Conservation (phyloP, 1,140 invertebrate genomes). For the Drosophila elegans region DNA sequence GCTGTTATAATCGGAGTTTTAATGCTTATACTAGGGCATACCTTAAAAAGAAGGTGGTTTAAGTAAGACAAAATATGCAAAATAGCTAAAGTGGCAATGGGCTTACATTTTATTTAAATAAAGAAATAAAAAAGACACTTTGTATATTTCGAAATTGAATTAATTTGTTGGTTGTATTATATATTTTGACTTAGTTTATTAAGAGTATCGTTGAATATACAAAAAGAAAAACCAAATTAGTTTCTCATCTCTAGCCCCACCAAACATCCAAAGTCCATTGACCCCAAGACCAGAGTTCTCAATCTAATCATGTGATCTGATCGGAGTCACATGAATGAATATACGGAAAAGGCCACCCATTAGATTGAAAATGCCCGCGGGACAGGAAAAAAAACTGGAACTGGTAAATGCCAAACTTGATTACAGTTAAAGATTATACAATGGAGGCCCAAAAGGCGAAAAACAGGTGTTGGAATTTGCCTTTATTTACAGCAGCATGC, state of each 20-base stretch:
- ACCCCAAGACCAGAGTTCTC: conserved; percentile 26
- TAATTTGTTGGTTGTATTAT: not conserved
- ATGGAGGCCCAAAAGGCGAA: conserved; percentile 46
- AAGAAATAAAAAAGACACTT: no score
- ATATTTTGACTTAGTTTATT: not conserved
- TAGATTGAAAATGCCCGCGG: conserved; percentile 24
- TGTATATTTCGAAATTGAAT: no score
- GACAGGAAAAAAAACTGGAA: conserved; percentile 22
- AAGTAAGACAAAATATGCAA: not conserved
- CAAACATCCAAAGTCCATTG: conserved; percentile 12
- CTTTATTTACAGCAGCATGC: conserved; percentile 30
- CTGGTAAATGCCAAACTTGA: conserved; percentile 54
- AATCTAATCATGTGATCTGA: conserved; percentile 9
- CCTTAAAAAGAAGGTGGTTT: not conserved
- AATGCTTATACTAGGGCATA: conserved; percentile 17
- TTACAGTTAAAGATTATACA: conserved; percentile 49
- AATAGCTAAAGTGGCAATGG: not conserved
- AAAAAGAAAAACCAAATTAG: not conserved
- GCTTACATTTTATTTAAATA: no score
- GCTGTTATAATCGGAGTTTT: conserved; percentile 28
- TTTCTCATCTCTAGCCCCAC: not conserved
- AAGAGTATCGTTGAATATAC: not conserved
- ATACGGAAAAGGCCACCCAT: conserved; percentile 40
- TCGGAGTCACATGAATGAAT: conserved; percentile 19
- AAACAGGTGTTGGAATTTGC: conserved; percentile 52